Conservation (phyloP, 2,113 vertebrate species). For the Cygnus buccinator region DNA sequence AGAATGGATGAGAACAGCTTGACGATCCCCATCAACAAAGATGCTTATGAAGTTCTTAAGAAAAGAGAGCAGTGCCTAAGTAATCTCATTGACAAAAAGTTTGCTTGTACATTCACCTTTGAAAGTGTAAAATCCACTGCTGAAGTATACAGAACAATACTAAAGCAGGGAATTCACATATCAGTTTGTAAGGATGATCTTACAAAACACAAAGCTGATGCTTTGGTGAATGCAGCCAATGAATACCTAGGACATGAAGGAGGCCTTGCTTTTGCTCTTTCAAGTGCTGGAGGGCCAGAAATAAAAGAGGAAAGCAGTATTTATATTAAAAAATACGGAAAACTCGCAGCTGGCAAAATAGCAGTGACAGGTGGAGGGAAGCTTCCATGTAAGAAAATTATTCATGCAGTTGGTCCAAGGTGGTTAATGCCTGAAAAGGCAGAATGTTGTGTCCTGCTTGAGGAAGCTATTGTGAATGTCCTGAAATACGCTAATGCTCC, state of each 20-base stretch:
- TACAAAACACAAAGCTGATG: slow-evolving; percentile 74
- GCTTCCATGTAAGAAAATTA: slow-evolving; percentile 79
- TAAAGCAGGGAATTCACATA: slow-evolving; percentile 58
- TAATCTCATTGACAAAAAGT: slow-evolving; percentile 73
- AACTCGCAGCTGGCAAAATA: slow-evolving; percentile 55
- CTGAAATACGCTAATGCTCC: background rate
- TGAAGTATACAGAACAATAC: slow-evolving; percentile 64
- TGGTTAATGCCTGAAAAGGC: background rate
- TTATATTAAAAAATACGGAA: background rate
- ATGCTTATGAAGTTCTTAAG: slow-evolving; percentile 61
- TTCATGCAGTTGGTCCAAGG: slow-evolving; percentile 87
- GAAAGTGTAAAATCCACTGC: background rate
- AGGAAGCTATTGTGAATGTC: slow-evolving; percentile 51
- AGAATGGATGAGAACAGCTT: background rate
- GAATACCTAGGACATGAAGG: slow-evolving; percentile 59
- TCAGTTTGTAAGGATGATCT: slow-evolving; percentile 89
- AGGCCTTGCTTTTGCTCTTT: slow-evolving; percentile 84
- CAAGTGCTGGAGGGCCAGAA: slow-evolving; percentile 75
- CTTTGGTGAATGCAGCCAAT: slow-evolving; percentile 92
- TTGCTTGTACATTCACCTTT: slow-evolving; percentile 70
- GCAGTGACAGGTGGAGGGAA: slow-evolving; percentile 65
- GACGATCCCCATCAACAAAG: slow-evolving; percentile 51
- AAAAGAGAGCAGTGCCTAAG: slow-evolving; percentile 39
- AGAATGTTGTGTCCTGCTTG: background rate
- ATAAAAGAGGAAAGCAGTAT: slow-evolving; percentile 68